These are phyloP conservation scores for Phoenicopterus ruber DNA, from an alignment of 2,113 vertebrate genomes.

Conservation along the genomic window DNA sequence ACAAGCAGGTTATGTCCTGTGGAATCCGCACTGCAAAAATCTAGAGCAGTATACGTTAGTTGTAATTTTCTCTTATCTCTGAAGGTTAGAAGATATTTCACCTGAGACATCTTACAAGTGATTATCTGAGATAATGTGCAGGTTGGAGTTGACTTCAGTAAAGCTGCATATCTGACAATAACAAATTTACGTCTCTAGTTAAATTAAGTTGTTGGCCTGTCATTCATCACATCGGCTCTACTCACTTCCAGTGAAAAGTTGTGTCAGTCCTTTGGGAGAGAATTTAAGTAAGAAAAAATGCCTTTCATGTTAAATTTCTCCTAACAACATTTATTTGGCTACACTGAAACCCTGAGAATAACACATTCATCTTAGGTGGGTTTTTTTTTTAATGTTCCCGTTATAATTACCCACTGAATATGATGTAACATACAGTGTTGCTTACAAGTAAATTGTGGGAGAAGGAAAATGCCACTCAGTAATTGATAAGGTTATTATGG, in stretches of 20 bases:
- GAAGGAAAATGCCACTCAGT: neutral
- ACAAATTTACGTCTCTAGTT: neutral
- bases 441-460: neutral
- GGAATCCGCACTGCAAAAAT: neutral
- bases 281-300: neutral
- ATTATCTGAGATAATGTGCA: neutral
- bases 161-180: slow-evolving; percentile 3
- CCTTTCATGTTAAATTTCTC: neutral
- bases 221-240: slow-evolving; percentile 12
- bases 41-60: neutral
- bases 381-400: neutral
- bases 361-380: neutral
- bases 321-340: neutral
- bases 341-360: neutral
- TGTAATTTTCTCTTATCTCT: slow-evolving; percentile 6
- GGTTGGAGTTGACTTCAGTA: neutral
- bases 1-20: neutral
- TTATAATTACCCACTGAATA: neutral
- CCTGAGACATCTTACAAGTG: neutral
- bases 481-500: neutral
- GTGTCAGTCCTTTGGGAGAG: neutral
- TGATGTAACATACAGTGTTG: neutral
- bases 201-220: slow-evolving; percentile 18
- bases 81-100: slow-evolving; percentile 5
- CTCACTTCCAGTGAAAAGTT: neutral